Conservation (phyloP, 2,113 vertebrate species). For the Alosa alosa region DNA sequence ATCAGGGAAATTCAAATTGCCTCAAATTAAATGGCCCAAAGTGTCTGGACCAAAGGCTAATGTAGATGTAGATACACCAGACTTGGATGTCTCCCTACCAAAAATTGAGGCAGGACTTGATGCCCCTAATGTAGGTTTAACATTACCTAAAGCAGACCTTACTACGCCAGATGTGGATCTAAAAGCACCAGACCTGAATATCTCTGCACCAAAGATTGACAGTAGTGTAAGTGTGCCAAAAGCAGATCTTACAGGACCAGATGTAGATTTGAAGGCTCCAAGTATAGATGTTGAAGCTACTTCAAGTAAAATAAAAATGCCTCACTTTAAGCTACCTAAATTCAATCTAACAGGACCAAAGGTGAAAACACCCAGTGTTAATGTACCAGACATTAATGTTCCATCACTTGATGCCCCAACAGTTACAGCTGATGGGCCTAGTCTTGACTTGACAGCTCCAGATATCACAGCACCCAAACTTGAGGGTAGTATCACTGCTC, state of each 20-base stretch:
- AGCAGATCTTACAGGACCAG: constrained; percentile 15
- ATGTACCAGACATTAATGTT: constrained; percentile 19
- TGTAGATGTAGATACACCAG: constrained; percentile 46
- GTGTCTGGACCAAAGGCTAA: constrained; percentile 44
- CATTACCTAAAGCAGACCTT: constrained; percentile 37
- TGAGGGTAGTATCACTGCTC: constrained; percentile 30
- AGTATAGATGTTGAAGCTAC: constrained; percentile 23
- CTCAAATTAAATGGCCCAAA: constrained; percentile 55
- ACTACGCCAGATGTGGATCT: constrained; percentile 20
- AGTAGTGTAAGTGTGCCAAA: constrained; percentile 26
- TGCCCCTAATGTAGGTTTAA: constrained; percentile 30
- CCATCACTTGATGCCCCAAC: constrained; percentile 32
- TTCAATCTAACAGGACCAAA: constrained; percentile 40
- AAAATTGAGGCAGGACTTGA: constrained; percentile 24
- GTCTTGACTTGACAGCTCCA: constrained; percentile 36
- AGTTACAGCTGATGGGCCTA: constrained; percentile 39
- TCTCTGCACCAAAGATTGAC: constrained; percentile 39
- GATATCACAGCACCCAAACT: constrained; percentile 26
- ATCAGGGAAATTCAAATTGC: constrained; percentile 48
- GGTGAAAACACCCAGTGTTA: constrained; percentile 24
- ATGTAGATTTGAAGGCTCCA: constrained; percentile 17
- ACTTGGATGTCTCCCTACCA: constrained; percentile 41
- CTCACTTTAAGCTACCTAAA: constrained; percentile 49
- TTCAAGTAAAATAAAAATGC: constrained; percentile 55
- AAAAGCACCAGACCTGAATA: constrained; percentile 35